These are phyloP conservation scores for Periplaneta americana DNA, from an alignment of 1,140 invertebrate species.

Conservation along the genomic window DNA sequence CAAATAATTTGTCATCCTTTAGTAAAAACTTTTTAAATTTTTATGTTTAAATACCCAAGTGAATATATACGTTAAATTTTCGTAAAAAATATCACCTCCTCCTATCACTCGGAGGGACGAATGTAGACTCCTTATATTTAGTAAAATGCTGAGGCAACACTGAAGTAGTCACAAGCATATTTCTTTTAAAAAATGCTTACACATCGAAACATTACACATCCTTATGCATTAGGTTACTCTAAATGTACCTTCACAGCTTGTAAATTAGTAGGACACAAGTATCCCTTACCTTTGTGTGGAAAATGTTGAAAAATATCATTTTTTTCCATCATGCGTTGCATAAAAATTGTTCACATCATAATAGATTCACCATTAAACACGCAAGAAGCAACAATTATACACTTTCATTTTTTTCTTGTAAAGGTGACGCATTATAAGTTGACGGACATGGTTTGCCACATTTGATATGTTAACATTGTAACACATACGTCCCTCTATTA, in stretches of 20 bases:
- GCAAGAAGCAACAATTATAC: background rate
- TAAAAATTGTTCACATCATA: background rate
- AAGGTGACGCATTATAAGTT: background rate
- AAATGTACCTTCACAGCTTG: background rate
- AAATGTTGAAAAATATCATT: background rate
- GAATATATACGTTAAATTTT: background rate
- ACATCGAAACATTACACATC: background rate
- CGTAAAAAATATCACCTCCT: background rate
- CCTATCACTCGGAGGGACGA: background rate
- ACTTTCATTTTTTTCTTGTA: background rate
- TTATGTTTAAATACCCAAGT: background rate
- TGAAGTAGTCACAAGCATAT: background rate
- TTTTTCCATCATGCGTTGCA: background rate
- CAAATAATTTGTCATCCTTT: no score
- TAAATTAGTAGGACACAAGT: background rate
- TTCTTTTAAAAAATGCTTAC: background rate
- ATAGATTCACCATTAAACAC: background rate
- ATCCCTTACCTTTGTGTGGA: background rate
- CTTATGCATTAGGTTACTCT: background rate
- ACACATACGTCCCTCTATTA: background rate
- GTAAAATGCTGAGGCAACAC: background rate
- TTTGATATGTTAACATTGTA: background rate
- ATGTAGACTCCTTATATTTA: background rate
- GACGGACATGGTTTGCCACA: background rate
- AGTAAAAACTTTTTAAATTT: no score